These are phyloP conservation scores for Drosophila takahashii DNA, from an alignment of 1,140 invertebrate genomes.

Conservation along the genomic window DNA sequence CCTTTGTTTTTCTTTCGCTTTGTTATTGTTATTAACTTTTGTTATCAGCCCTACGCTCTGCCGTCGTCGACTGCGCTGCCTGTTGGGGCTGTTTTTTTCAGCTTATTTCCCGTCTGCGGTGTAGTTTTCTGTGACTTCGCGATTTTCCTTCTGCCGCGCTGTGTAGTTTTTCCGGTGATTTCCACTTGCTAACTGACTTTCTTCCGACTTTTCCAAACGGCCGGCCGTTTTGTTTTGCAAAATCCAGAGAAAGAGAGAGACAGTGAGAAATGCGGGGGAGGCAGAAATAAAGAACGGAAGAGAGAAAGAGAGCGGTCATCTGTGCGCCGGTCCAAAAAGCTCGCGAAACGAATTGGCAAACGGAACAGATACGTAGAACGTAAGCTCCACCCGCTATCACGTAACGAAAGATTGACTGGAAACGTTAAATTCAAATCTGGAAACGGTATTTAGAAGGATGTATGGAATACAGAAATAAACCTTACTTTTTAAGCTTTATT, in stretches of 20 bases:
- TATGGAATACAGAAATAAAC: too few relatives aligned
- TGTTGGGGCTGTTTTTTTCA: conserved; percentile 39
- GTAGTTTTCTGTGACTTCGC: conserved; percentile 19
- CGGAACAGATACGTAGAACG: conserved; percentile 17
- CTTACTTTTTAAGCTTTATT: too few relatives aligned
- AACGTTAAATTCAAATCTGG: conserved; percentile 24
- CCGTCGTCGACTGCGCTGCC: conserved; percentile 38
- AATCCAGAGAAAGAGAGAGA: conserved; percentile 33
- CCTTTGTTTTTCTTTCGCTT: conserved; percentile 30
- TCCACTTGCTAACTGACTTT: conserved; percentile 79
- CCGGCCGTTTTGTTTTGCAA: conserved; percentile 56
- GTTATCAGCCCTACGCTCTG: conserved; percentile 70
- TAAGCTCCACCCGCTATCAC: background rate
- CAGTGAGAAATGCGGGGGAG: conserved; percentile 13
- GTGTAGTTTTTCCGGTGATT: conserved; percentile 81
- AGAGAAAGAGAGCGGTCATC: conserved; percentile 13
- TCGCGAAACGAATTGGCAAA: conserved; percentile 40
- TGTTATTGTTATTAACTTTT: conserved; percentile 80
- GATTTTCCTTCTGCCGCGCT: conserved; percentile 60
- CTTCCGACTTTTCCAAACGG: conserved; percentile 73
- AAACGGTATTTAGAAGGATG: background rate
- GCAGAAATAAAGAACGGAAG: background rate
- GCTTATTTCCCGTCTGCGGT: conserved; percentile 34
- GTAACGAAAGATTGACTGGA: background rate
- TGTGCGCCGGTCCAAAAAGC: conserved; percentile 34